Base-by-base conservation (phyloP, 2,797 vertebrate species). In the Odontamblyopus lacepedii region DNA sequence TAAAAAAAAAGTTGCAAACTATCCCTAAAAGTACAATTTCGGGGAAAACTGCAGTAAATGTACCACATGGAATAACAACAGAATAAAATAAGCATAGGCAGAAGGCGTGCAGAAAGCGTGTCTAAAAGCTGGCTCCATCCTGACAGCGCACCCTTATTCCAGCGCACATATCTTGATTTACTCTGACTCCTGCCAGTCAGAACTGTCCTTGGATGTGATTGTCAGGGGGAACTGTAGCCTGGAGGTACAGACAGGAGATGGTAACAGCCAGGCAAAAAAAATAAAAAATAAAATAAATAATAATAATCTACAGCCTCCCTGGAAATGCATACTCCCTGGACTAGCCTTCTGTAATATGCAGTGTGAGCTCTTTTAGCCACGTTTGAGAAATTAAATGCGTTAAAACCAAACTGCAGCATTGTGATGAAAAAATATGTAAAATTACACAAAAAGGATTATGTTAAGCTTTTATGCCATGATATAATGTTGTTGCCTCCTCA, bases 101-200 rank as follows among this genome's bases (percentile, higher is more conserved):
- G 72, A 70, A 71, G 73, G 67, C 73, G 65, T 68, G 70, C 53
- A 70, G 57, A 76, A 76, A 72, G 67, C 41, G 71, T 82, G 44
- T 78, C 67, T 59, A 56, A 81, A 76, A 72, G 63, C 60, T 60
- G 56, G 68, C n/a, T n/a, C 18, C 23, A 16, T 32, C 61, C 71
- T 78, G 74, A 63, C 74, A 80, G 86, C 75, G 69, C 70, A 30
- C 77, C 76, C 84, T 77, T 86, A 80, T 85, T 83, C 73, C 57
- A 71, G 70, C 72, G 41, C 29, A 44, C 60, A 79, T 78, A 82
- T 84, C 72, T 80, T 80, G 76, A 88, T 83, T 82, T 83, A 85
- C 77, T 75, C 63, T 53, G 77, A 64, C 75, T 78, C 78, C 77
- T 81, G 83, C 77, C 82, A 79, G 77, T 83, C 79, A 86, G 69